Percentiles rank a stretch among this genome's conserved stretches.
These are phyloP conservation scores for Fistularia commersonii DNA, from an alignment of 2,797 vertebrate species.

Conservation along the genomic window DNA sequence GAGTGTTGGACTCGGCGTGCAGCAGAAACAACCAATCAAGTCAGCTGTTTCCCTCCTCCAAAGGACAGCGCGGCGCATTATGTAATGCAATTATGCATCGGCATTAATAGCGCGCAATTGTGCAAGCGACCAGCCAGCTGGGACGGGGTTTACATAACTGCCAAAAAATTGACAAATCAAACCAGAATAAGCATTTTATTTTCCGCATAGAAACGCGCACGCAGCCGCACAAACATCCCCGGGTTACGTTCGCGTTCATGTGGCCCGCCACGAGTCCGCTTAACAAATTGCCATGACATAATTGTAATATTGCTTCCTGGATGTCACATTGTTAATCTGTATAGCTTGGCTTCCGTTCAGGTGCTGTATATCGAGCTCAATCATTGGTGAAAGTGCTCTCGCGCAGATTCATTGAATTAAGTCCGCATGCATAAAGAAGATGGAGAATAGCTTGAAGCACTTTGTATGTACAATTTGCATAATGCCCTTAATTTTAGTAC, in stretches of 20 bases:
- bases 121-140: conserved; percentile 69
- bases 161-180: conserved; percentile 54
- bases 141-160: conserved; percentile 71
- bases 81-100: conserved; percentile 73
- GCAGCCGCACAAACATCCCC: conserved; percentile 13
- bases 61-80: conserved; percentile 65
- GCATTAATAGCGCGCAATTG: conserved; percentile 73
- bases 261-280: conserved; percentile 40
- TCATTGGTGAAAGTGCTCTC: conserved; percentile 59
- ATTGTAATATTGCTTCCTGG: conserved; percentile 62
- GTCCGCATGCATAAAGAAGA: conserved; percentile 60
- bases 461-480: conserved; percentile 63
- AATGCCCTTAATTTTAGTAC: conserved; percentile 63
- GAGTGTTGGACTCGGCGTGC: conserved; percentile 32
- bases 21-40: conserved; percentile 29
- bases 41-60: conserved; percentile 60
- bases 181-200: conserved; percentile 36
- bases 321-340: conserved; percentile 64
- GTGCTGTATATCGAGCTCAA: conserved; percentile 49
- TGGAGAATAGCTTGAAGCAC: conserved; percentile 61
- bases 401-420: conserved; percentile 59
- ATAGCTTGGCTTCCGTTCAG: conserved; percentile 58
- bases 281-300: conserved; percentile 66
- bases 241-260: conserved; percentile 37
- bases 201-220: conserved; percentile 11